Evolutionary conservation across 1,140 invertebrate genomes (phyloP), one percentile per base, ranked within the genome.

Genomic region (Melanaphis sacchari): DNA sequence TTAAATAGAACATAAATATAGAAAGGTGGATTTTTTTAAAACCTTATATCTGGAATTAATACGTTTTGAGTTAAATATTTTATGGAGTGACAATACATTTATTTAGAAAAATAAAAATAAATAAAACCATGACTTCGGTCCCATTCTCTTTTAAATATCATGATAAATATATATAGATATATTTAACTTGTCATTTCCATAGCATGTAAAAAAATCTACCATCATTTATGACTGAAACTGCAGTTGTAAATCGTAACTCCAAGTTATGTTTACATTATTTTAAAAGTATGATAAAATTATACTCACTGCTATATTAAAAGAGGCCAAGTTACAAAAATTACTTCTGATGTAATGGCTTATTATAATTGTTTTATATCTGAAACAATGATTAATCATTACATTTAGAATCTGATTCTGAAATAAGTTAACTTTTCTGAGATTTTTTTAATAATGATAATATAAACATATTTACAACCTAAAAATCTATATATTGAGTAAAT

Each of bases 171-270:
- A 26, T 40, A 41, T 41, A 41, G 59, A 84, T 84, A 41, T 84
- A 84, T 41, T 84, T 84, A 8, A 84, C 24, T 38, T 84, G 82
- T 84, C 82, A 84, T 84, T 84, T 84, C 15, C 82, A 84, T 84
- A 41, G 38, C 24, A 84, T 38, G 24, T 41, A 84, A 84, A 26
- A 84, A 84, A 40, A 41, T 9, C n/a, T 40, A 84, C 24, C 8
- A n/a, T 76, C 40, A 24, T 84, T 84, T 41, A 41, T 40, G 82
- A 84, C 40, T 26, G 4, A 26, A 84, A 2, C 22, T 40, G 40
- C 11, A 84, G 82, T 84, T 84, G 38, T 84, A 84, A 84, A 84
- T 84, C 82, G 40, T 84, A 84, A 41, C 24, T 40, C 9, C 22
- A 41, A 9, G 22, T 82, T 21, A 36, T 0, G 36, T 38, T 82